A percentile compares a stretch with the other conserved stretches of the same genome.
Conservation (phyloP, 2,888 invertebrate species). For the Nemotelus pantherinus region DNA sequence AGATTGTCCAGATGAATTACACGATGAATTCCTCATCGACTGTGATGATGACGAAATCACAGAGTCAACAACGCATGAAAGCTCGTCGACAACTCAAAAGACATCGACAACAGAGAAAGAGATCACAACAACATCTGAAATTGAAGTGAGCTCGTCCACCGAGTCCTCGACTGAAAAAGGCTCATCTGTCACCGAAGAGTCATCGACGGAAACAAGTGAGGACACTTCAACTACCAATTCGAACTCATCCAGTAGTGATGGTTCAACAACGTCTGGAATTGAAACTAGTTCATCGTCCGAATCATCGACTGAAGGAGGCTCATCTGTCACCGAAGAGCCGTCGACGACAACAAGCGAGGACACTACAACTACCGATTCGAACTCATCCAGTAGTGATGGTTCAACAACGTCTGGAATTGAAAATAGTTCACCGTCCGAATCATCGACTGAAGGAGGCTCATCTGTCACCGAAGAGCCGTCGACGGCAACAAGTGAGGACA, state of each 20-base stretch:
- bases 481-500: too few relatives aligned
- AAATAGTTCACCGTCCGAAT: too few relatives aligned
- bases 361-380: too few relatives aligned
- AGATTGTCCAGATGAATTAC: not conserved
- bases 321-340: not conserved
- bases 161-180: not conserved
- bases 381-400: too few relatives aligned
- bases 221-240: not conserved
- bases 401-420: too few relatives aligned
- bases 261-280: not conserved
- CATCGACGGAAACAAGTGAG: not conserved
- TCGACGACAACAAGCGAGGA: not conserved
- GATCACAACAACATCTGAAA: not conserved
- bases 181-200: not conserved
- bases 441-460: too few relatives aligned
- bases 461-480: too few relatives aligned
- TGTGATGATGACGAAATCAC: conserved; percentile 7
- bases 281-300: too few relatives aligned
- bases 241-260: not conserved
- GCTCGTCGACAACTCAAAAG: not conserved
- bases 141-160: too few relatives aligned
- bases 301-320: not conserved
- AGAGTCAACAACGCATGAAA: not conserved
- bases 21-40: not conserved
- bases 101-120: not conserved